phyloP scores from a whole-genome alignment of 2,797 vertebrate species.

The Lepus townsendii region DNA sequence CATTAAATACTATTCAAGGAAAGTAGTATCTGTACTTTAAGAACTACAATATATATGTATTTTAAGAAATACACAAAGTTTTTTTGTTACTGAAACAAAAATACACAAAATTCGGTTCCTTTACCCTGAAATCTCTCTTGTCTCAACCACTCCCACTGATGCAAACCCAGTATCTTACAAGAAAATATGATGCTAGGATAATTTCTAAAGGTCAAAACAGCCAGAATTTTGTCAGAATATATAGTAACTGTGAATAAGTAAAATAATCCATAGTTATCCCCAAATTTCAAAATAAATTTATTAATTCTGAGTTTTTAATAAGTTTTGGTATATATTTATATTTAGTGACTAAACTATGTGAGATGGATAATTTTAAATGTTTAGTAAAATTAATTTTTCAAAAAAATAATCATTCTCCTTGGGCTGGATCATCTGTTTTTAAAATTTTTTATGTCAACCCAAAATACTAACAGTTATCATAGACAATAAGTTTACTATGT shows the following conservation, averaged over 20 bases:
- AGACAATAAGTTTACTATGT: conserved; percentile 32
- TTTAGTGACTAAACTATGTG: conserved; percentile 54
- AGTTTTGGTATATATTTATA: conserved; percentile 29
- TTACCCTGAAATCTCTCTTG: conserved; percentile 14
- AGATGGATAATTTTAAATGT: conserved; percentile 60
- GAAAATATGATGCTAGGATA: conserved; percentile 36
- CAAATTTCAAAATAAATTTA: conserved; percentile 27
- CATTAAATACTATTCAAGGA: background rate
- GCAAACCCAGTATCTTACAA: background rate
- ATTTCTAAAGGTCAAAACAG: conserved; percentile 61
- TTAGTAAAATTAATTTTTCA: conserved; percentile 71
- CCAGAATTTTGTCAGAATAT: conserved; percentile 36
- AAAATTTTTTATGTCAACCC: conserved; percentile 71
- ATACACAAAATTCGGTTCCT: conserved; percentile 17
- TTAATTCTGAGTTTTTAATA: conserved; percentile 59
- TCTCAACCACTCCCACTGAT: conserved; percentile 3
- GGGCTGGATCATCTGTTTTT: conserved; percentile 78
- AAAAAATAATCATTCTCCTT: conserved; percentile 64
- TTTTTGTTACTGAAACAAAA: conserved; percentile 49
- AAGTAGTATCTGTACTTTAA: conserved; percentile 24
- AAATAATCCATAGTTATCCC: background rate
- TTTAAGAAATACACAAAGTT: background rate
- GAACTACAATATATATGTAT: background rate
- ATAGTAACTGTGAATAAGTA: conserved; percentile 26
- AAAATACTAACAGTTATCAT: conserved; percentile 57